Evolutionary conservation across 2,113 vertebrate genomes (phyloP).

Genomic region (Corvus hawaiiensis): DNA sequence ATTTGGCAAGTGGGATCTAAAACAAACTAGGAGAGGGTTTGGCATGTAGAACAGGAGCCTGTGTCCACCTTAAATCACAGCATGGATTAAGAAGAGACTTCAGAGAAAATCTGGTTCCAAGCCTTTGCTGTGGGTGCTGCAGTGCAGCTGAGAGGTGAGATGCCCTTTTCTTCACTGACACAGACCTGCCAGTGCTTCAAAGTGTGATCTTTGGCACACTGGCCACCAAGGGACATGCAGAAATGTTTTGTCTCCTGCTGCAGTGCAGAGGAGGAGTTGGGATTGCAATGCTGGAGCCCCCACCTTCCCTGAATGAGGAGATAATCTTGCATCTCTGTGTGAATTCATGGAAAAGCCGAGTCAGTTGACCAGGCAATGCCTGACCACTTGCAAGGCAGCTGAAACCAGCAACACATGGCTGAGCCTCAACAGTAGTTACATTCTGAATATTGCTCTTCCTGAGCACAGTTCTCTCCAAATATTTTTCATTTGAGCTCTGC

Average conservation of each 20-base stretch:
- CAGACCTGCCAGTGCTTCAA: neutral
- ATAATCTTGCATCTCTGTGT: too few species aligned
- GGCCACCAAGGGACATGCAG: neutral
- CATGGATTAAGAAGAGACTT: neutral
- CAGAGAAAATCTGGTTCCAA: too few species aligned
- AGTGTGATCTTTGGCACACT: neutral
- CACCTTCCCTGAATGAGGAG: neutral
- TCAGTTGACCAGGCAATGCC: neutral
- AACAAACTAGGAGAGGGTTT: neutral
- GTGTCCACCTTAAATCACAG: neutral
- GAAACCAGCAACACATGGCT: neutral
- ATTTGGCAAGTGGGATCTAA: neutral
- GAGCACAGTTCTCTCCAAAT: neutral
- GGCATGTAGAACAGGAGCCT: neutral
- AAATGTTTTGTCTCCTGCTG: neutral
- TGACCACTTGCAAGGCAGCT: neutral
- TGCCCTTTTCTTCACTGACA: neutral
- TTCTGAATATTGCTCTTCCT: neutral
- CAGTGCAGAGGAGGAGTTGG: neutral
- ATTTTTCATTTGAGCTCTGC: neutral
- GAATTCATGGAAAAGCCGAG: neutral
- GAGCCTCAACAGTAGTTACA: neutral
- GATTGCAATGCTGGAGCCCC: neutral
- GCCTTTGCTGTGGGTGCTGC: neutral
- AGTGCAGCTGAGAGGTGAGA: neutral